Percentiles rank a stretch among this genome's conserved stretches.
Evolutionary conservation across 2,797 vertebrate genomes (phyloP).

Genomic region (Ctenosaura bakeri): DNA sequence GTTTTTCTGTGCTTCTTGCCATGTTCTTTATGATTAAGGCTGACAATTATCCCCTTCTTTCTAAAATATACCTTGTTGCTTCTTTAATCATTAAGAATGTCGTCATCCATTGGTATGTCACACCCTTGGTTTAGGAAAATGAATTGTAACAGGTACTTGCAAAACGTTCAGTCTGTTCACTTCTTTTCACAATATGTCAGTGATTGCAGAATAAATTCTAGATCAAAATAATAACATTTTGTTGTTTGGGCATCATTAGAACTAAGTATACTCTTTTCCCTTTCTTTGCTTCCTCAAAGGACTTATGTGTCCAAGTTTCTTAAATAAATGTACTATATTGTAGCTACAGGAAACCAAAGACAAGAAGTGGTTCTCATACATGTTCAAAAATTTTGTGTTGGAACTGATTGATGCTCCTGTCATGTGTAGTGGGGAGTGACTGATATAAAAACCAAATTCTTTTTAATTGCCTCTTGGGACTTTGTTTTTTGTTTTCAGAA

Average conservation of each 20-base stretch:
- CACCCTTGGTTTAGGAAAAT: neutral
- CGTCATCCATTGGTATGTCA: neutral
- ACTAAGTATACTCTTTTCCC: neutral
- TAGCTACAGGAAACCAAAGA: neutral
- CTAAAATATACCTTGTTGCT: too few relatives aligned
- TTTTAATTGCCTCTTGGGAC: neutral
- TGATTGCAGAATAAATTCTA: neutral
- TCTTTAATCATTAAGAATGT: too few relatives aligned
- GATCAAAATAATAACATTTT: neutral
- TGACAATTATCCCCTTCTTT: neutral
- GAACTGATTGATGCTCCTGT: constrained; percentile 10
- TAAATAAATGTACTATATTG: neutral
- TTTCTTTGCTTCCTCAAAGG: neutral
- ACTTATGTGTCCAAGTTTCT: fast-evolving
- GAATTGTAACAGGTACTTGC: neutral
- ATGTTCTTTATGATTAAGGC: neutral
- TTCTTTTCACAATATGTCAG: neutral
- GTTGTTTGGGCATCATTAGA: neutral
- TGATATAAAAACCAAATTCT: constrained; percentile 12
- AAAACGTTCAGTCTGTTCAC: too few relatives aligned
- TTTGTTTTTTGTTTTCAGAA: constrained; percentile 35
- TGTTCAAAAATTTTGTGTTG: neutral
- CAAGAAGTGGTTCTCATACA: constrained; percentile 7
- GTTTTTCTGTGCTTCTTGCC: neutral
- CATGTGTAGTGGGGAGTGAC: neutral